These are phyloP conservation scores for Pomatorhinus ruficollis DNA, from an alignment of 2,113 vertebrate species.

Conservation along the genomic window DNA sequence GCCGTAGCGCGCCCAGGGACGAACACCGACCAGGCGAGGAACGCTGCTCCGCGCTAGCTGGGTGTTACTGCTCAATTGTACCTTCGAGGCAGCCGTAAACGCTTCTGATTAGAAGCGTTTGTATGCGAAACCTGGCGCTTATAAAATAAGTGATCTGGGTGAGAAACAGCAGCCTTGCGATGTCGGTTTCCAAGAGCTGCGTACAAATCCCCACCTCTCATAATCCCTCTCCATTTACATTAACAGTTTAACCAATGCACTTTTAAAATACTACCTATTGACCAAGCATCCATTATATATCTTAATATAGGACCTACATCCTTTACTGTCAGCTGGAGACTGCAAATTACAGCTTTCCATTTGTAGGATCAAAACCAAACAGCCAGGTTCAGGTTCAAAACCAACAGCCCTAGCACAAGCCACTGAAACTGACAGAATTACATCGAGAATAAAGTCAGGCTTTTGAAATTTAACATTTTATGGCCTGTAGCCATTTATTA, in stretches of 20 bases:
- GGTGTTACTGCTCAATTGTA: rapidly evolving
- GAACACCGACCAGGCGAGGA: neutral
- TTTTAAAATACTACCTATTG: neutral
- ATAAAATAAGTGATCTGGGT: neutral
- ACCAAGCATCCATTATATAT: neutral
- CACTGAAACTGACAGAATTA: neutral
- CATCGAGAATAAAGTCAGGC: neutral
- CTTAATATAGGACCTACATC: neutral
- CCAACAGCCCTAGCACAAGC: neutral
- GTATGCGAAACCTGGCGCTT: rapidly evolving
- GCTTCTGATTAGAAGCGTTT: rapidly evolving
- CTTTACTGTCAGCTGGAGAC: neutral
- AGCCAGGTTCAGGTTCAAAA: neutral
- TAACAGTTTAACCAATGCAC: neutral
- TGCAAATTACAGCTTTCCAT: neutral
- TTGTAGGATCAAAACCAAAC: neutral
- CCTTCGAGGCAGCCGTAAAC: neutral
- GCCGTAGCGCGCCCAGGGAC: rapidly evolving
- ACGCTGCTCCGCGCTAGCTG: rapidly evolving
- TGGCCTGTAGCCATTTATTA: neutral
- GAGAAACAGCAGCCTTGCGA: neutral
- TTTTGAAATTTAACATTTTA: neutral
- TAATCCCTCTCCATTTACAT: neutral
- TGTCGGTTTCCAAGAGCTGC: neutral
- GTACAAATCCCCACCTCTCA: too few species aligned